phyloP scores from a whole-genome alignment of 1,140 invertebrate genomes.

The Drosophila obscura region DNA sequence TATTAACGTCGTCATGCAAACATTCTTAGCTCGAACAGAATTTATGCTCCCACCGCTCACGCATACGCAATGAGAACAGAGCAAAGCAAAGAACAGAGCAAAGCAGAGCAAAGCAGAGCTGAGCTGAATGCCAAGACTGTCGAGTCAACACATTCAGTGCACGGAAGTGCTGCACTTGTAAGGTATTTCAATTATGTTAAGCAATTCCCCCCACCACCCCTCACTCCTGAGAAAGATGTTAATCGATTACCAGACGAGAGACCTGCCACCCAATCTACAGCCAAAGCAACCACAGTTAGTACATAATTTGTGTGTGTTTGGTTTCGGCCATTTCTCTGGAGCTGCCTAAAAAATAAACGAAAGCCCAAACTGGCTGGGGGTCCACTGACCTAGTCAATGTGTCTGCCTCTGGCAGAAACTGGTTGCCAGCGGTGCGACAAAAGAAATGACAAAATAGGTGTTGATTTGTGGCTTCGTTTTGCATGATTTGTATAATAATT shows the following conservation, averaged over 20 bases:
- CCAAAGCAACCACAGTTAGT: slow-evolving; percentile 13
- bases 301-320: slow-evolving; percentile 3
- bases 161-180: slow-evolving; percentile 59
- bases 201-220: background rate
- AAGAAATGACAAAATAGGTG: slow-evolving; percentile 20
- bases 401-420: slow-evolving; percentile 40
- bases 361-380: slow-evolving; percentile 30
- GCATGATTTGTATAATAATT: background rate
- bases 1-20: slow-evolving; percentile 53
- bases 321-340: slow-evolving; percentile 35
- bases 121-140: slow-evolving; percentile 28
- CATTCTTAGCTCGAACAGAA: slow-evolving; percentile 58
- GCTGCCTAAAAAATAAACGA: slow-evolving; percentile 23
- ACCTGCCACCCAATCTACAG: slow-evolving; percentile 1
- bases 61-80: slow-evolving; percentile 67
- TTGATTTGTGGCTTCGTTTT: slow-evolving; percentile 17
- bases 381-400: slow-evolving; percentile 70
- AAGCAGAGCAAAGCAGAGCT: background rate
- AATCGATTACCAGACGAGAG: slow-evolving; percentile 15
- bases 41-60: slow-evolving; percentile 62
- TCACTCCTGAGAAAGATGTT: background rate
- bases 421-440: slow-evolving; percentile 40
- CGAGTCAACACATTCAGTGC: slow-evolving; percentile 4
- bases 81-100: background rate
- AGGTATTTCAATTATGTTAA: slow-evolving; percentile 63